Evolutionary conservation across 2,888 invertebrate genomes (phyloP), one percentile per base, ranked within the genome.

Genomic region (Drosophila neutralis): DNA sequence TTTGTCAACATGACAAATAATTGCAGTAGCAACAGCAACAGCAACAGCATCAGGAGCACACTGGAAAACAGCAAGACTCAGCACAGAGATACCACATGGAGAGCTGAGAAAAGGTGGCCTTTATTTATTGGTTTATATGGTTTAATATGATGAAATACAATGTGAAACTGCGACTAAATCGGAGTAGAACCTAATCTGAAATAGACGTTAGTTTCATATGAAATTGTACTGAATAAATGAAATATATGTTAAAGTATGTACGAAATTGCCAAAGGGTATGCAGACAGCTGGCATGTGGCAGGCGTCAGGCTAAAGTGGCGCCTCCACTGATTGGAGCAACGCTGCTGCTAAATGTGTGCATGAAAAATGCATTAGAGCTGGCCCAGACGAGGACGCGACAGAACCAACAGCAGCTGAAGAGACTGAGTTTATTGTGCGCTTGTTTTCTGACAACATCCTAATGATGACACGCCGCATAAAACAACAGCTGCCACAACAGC

Each of bases 341-440:
- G 56, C 78, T 72, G 33, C 33, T 33, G 67, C 75, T 78, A 76
- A 84, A 84, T 82, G 76, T 82, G 82, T 87, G 83, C 87, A 87
- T 84, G 83, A 80, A 84, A 84, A 84, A 87, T 85, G 87, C 87
- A 84, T 87, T 87, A 85, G 75, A 82, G 69, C 66, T 67, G 68
- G 63, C 54, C 36, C 61, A 67, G 68, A 60, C 35, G 40, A 40
- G 18, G 48, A 52, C 42, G 48, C 71, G 40, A n/a, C 58, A 45
- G 53, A 42, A 56, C 13, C 57, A 48, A 59, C 65, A 48, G 35
- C 35, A 38, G 35, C 70, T 1, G 27, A 35, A 53, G 65, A 68
- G 58, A 45, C 49, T 27, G 53, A 83, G 83, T 73, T 66, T 82
- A 82, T 83, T 65, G 76, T 82, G 68, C 68, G 70, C 77, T 74